Evolutionary conservation across 2,888 invertebrate genomes (phyloP).

Genomic region (Amaurobius ferox): DNA sequence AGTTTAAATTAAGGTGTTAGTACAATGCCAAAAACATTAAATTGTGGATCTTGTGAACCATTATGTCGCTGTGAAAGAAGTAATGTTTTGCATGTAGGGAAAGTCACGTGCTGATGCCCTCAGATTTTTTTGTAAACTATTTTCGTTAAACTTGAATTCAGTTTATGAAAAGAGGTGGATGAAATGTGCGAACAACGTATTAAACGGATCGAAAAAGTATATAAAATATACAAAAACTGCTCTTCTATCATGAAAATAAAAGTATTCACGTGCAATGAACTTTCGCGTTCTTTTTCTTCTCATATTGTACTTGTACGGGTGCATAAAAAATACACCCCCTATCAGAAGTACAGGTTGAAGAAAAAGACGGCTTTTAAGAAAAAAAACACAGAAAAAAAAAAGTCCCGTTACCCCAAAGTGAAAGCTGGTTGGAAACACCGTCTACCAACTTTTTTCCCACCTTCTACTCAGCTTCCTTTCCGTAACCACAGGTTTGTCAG

Average conservation of each 20-base stretch:
- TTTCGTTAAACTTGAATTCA: too few species aligned
- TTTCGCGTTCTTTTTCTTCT: slow-evolving; percentile 22
- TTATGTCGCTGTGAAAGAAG: too few species aligned
- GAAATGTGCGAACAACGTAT: too few species aligned
- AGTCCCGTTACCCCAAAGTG: slow-evolving; percentile 41
- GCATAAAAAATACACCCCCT: slow-evolving; percentile 21
- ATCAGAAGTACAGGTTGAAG: slow-evolving; percentile 54
- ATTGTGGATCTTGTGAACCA: too few species aligned
- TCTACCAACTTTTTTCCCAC: slow-evolving; percentile 52
- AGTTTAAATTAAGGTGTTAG: too few species aligned
- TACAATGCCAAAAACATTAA: too few species aligned
- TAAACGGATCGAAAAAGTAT: too few species aligned
- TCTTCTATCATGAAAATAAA: neutral
- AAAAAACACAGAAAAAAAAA: slow-evolving; percentile 48
- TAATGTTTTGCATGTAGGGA: too few species aligned
- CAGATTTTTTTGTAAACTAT: too few species aligned
- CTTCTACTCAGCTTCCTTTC: slow-evolving; percentile 41
- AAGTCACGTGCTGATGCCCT: too few species aligned
- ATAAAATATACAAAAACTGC: too few species aligned
- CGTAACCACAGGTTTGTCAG: slow-evolving; percentile 42
- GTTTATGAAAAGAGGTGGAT: too few species aligned
- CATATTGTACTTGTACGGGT: slow-evolving; percentile 19
- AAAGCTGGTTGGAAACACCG: slow-evolving; percentile 35
- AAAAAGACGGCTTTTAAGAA: slow-evolving; percentile 30
- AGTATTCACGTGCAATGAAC: slow-evolving; percentile 46